A percentile compares a stretch with the other conserved stretches of the same genome.
phyloP scores from a whole-genome alignment of 2,797 vertebrate species.

The Brachyrhaphis roseni region DNA sequence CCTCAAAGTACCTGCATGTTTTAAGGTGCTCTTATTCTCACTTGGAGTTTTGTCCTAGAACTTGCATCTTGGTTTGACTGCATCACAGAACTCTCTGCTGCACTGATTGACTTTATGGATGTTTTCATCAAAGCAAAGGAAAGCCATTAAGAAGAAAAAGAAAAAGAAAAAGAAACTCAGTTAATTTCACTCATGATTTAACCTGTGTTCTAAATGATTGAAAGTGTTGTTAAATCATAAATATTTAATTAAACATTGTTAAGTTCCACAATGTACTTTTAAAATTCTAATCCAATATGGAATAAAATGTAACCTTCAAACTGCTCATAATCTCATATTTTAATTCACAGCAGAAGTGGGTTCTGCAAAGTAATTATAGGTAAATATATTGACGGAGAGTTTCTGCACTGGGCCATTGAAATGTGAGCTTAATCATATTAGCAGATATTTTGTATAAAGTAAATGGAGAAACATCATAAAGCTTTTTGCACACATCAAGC shows the following conservation, averaged over 20 bases:
- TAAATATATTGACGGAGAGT: background rate
- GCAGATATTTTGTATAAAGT: background rate
- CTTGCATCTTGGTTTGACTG: background rate
- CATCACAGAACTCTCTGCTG: background rate
- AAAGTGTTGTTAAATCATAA: background rate
- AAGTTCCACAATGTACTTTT: background rate
- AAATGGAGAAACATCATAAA: background rate
- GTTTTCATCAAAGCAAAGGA: background rate
- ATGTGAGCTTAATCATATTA: background rate
- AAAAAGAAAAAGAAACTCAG: background rate
- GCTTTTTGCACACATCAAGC: background rate
- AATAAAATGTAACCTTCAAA: background rate
- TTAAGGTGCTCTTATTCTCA: background rate
- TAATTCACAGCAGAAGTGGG: background rate
- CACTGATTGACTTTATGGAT: background rate
- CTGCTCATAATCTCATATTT: background rate
- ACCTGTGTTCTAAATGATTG: background rate
- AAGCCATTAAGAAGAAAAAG: background rate
- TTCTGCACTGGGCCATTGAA: background rate
- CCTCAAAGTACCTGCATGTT: background rate
- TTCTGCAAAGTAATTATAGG: background rate
- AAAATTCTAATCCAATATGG: background rate
- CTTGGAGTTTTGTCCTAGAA: background rate
- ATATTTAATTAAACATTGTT: background rate
- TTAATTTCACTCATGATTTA: background rate